Conservation (phyloP, 2,113 vertebrate species). For the Ciconia maguari region DNA sequence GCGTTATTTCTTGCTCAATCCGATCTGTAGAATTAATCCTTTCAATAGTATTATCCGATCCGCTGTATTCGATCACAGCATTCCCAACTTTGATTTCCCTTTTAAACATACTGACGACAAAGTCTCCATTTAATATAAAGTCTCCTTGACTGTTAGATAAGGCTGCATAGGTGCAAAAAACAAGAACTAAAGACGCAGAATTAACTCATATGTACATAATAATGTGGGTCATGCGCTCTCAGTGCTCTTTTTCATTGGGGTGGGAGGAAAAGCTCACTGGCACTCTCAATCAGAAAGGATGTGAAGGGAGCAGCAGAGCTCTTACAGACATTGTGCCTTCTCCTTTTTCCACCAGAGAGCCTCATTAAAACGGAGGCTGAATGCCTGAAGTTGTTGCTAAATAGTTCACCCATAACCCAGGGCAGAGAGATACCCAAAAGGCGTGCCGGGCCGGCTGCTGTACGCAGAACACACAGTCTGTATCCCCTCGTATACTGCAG, state of each 20-base stretch:
- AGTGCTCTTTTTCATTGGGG: neutral
- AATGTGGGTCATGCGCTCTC: neutral
- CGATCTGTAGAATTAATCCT: slow-evolving; percentile 96
- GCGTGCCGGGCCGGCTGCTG: neutral
- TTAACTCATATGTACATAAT: slow-evolving; percentile 47
- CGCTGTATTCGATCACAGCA: slow-evolving; percentile 94
- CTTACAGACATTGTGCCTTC: neutral
- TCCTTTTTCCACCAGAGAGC: neutral
- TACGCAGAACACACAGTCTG: neutral
- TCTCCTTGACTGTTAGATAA: slow-evolving; percentile 91
- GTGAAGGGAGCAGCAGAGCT: slow-evolving; percentile 6
- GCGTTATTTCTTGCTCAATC: slow-evolving; percentile 90
- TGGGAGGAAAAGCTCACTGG: neutral
- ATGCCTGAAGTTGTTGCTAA: neutral
- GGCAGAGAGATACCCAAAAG: neutral
- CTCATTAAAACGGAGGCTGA: neutral
- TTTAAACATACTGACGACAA: slow-evolving; percentile 99
- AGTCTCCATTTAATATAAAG: slow-evolving; percentile 96
- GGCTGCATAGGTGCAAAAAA: slow-evolving; percentile 77
- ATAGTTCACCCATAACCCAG: neutral
- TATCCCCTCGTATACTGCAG: neutral
- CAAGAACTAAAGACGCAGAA: slow-evolving; percentile 51
- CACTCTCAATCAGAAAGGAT: neutral
- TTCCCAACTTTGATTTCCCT: slow-evolving; percentile 95
- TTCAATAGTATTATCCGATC: slow-evolving; percentile 90